Evolutionary conservation across 2,797 vertebrate genomes (phyloP).

Genomic region (Oreochromis mossambicus): DNA sequence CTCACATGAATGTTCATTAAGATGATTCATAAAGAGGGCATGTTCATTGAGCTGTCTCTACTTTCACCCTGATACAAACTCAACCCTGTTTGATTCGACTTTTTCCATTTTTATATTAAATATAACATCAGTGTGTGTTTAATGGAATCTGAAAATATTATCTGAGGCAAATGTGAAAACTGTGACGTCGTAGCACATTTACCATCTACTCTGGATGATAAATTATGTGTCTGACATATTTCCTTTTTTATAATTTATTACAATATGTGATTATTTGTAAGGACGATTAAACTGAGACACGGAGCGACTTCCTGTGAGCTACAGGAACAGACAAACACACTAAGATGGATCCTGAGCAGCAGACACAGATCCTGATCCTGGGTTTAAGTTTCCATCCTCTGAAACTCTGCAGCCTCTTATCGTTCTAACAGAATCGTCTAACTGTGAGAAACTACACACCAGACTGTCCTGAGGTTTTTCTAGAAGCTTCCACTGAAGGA

Average conservation of each 20-base stretch:
- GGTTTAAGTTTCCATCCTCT: accelerated
- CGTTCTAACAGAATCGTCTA: accelerated
- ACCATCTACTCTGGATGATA: background rate
- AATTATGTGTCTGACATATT: background rate
- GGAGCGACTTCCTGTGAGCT: background rate
- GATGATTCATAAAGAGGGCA: accelerated
- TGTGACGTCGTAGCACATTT: accelerated
- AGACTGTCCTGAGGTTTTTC: accelerated
- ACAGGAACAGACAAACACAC: background rate
- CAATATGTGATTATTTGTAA: accelerated
- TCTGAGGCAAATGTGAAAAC: background rate
- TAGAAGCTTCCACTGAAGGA: background rate
- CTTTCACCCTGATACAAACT: accelerated
- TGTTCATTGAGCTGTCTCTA: accelerated
- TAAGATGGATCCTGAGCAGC: accelerated
- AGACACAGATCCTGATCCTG: accelerated
- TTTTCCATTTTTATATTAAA: accelerated
- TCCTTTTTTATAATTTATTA: accelerated
- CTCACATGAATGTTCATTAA: accelerated
- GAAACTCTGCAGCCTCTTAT: too few species aligned
- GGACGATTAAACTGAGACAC: accelerated
- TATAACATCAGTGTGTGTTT: accelerated
- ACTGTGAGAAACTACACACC: background rate
- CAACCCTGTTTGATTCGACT: accelerated
- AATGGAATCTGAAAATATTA: background rate